A percentile compares a stretch with the other conserved stretches of the same genome.
Evolutionary conservation across 2,113 vertebrate species (phyloP).

Genomic region (Bombycilla garrulus): DNA sequence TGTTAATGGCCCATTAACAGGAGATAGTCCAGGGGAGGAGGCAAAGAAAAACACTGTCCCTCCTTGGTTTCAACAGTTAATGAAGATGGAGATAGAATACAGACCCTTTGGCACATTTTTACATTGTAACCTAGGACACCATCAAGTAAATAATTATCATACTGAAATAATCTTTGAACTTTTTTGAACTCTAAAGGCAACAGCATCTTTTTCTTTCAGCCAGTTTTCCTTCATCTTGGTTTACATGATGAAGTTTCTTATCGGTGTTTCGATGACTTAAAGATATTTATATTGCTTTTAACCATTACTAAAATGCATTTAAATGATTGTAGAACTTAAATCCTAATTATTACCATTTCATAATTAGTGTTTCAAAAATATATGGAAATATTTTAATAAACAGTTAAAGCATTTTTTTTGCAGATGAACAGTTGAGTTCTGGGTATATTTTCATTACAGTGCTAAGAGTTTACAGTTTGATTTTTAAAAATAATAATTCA

Average conservation of each 20-base stretch:
- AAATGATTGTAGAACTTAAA: not conserved
- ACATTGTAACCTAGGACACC: too few relatives aligned
- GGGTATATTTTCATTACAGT: not conserved
- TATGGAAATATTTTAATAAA: not conserved
- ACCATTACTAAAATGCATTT: not conserved
- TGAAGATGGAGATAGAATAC: too few relatives aligned
- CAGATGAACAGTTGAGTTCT: not conserved
- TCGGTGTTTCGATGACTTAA: not conserved
- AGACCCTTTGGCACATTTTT: too few relatives aligned
- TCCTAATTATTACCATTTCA: not conserved
- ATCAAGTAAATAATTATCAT: not conserved
- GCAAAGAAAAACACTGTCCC: too few relatives aligned
- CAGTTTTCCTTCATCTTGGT: not conserved
- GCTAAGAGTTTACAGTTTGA: not conserved
- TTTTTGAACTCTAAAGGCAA: not conserved
- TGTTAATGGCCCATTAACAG: too few relatives aligned
- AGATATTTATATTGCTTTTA: not conserved
- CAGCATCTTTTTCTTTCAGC: not conserved
- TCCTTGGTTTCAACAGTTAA: too few relatives aligned
- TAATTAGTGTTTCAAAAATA: not conserved
- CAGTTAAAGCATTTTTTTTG: not conserved
- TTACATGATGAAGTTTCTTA: not conserved
- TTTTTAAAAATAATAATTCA: not conserved
- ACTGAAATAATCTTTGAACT: not conserved
- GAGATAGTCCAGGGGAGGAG: too few relatives aligned